A percentile compares a stretch with the other conserved stretches of the same genome.
Conservation (phyloP, 92 coral and sea anemone genomes). For the Bergia sp. region DNA sequence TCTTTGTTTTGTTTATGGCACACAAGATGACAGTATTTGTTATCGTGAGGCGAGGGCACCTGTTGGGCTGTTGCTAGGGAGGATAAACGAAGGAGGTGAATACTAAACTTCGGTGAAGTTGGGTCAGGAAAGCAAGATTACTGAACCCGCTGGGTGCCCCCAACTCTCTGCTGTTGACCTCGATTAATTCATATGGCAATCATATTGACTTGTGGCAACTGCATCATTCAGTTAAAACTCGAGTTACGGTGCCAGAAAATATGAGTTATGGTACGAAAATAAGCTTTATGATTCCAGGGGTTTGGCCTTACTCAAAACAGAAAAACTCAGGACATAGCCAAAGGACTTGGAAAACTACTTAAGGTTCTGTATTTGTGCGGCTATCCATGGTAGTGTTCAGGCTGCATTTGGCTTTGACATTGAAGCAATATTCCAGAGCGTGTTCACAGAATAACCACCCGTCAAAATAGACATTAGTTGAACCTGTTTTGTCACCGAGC, state of each 20-base stretch:
- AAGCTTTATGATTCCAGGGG: neutral
- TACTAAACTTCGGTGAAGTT: neutral
- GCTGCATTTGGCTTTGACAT: neutral
- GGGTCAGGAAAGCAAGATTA: neutral
- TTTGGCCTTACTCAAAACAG: neutral
- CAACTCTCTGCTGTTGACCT: neutral
- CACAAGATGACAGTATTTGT: conserved; percentile 1
- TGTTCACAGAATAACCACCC: neutral
- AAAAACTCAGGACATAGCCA: neutral
- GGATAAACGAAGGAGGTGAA: conserved; percentile 2
- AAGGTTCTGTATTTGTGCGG: neutral
- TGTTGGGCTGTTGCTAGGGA: conserved; percentile 37
- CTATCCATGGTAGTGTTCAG: neutral
- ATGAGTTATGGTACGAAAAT: neutral
- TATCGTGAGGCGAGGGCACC: neutral
- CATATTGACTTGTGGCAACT: neutral
- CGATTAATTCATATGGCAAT: neutral
- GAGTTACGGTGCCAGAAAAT: neutral
- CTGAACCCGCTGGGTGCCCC: neutral
- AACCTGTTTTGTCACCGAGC: neutral
- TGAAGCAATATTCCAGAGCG: neutral
- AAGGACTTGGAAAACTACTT: neutral
- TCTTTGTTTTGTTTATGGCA: neutral
- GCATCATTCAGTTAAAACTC: neutral
- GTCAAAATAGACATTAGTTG: neutral